These are phyloP conservation scores for Tipula confusa DNA, from an alignment of 2,888 invertebrate genomes.

Conservation along the genomic window DNA sequence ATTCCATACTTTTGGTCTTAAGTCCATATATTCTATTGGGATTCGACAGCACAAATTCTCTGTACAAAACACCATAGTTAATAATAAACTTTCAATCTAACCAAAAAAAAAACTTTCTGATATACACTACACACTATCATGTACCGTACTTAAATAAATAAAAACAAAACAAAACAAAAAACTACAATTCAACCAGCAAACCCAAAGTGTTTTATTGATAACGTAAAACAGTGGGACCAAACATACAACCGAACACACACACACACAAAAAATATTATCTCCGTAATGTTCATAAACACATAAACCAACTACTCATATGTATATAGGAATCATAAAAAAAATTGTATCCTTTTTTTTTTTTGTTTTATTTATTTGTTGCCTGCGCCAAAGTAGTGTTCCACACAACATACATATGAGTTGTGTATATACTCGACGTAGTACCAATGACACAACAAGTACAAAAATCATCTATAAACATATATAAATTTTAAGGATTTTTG, in stretches of 20 bases:
- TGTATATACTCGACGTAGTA: no score
- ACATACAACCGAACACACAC: no score
- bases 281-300: neutral
- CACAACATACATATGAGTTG: neutral
- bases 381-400: neutral
- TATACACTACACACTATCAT: neutral
- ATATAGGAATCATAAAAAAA: slow-evolving; percentile 3
- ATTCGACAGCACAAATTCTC: no score
- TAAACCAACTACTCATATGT: slow-evolving; percentile 7
- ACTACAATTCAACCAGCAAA: no score
- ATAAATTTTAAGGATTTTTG: neutral
- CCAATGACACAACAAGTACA: neutral
- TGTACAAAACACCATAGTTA: neutral
- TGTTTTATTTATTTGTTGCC: slow-evolving; percentile 20
- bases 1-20: no score
- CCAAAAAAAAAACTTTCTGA: neutral
- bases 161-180: neutral
- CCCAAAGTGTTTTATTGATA: neutral
- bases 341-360: neutral
- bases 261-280: neutral
- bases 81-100: neutral
- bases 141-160: neutral
- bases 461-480: neutral
- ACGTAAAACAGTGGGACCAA: neutral
- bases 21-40: no score